A percentile compares a stretch with the other conserved stretches of the same genome.
phyloP scores from a whole-genome alignment of 2,797 vertebrate species.

The Ataeniobius toweri region DNA sequence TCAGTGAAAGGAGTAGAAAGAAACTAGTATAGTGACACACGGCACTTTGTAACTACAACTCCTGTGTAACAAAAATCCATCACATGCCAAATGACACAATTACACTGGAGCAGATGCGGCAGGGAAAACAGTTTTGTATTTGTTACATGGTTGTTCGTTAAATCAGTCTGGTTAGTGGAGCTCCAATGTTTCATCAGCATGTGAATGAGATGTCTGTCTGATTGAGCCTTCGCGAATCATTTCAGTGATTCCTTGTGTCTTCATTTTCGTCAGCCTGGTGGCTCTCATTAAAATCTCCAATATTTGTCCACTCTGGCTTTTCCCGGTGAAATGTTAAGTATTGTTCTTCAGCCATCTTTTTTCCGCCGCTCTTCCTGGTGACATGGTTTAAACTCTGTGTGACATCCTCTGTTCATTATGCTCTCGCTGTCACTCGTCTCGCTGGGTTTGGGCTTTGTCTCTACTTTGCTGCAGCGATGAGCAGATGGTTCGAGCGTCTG shows the following conservation, averaged over 20 bases:
- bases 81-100: no score
- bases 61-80: no score
- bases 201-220: constrained; percentile 1
- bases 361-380: constrained; percentile 6
- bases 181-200: background rate
- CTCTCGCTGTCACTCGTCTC: constrained; percentile 44
- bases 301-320: constrained; percentile 51
- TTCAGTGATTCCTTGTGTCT: constrained; percentile 31
- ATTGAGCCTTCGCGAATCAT: constrained; percentile 35
- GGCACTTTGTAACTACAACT: background rate
- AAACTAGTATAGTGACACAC: background rate
- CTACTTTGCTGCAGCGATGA: constrained; percentile 50
- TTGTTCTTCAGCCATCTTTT: constrained; percentile 32
- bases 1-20: background rate
- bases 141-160: background rate
- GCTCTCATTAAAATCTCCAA: constrained; percentile 34
- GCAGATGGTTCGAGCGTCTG: constrained; percentile 67
- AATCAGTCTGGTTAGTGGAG: background rate
- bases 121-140: background rate
- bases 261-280: constrained; percentile 31
- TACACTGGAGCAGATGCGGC: background rate
- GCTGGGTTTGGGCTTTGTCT: constrained; percentile 53
- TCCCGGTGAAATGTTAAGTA: constrained; percentile 17
- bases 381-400: constrained; percentile 30
- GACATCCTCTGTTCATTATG: constrained; percentile 58